Percentiles rank a stretch among this genome's conserved stretches.
Evolutionary conservation across 1,140 invertebrate species (phyloP).

Genomic region (Listronotus bonariensis): DNA sequence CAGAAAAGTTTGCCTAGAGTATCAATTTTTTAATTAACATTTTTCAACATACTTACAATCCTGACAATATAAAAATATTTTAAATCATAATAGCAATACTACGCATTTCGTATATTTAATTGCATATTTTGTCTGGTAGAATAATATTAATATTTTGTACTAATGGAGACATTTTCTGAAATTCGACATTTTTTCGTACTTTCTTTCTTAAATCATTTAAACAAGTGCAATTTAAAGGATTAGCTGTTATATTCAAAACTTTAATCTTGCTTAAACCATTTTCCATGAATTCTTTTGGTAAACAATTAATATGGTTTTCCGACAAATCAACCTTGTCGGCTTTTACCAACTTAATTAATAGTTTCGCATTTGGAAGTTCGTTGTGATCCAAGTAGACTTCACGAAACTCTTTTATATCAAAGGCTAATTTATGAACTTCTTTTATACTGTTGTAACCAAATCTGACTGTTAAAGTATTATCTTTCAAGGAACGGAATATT

Average conservation of each 20-base stretch:
- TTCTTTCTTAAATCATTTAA: conserved; percentile 35
- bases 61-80: too few species aligned
- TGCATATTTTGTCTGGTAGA: conserved; percentile 20
- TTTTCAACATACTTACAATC: too few species aligned
- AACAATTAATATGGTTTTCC: conserved; percentile 35
- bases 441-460: conserved; percentile 41
- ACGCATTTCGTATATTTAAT: background rate
- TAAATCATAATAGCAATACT: background rate
- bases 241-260: conserved; percentile 32
- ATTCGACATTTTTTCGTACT: conserved; percentile 31
- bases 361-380: conserved; percentile 30
- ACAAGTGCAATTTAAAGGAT: conserved; percentile 39
- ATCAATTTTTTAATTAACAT: too few species aligned
- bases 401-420: conserved; percentile 34
- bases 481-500: conserved; percentile 31
- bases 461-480: conserved; percentile 23
- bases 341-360: conserved; percentile 37
- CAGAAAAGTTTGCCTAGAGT: too few species aligned
- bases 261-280: conserved; percentile 36
- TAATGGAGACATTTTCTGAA: conserved; percentile 36
- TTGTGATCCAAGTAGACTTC: conserved; percentile 40
- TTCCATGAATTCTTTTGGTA: conserved; percentile 40
- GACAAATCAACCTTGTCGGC: conserved; percentile 37
- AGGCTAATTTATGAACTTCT: conserved; percentile 30
- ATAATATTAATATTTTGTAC: conserved; percentile 33